Base-by-base conservation (phyloP, 2,113 vertebrate species). In the Azemiops feae region DNA sequence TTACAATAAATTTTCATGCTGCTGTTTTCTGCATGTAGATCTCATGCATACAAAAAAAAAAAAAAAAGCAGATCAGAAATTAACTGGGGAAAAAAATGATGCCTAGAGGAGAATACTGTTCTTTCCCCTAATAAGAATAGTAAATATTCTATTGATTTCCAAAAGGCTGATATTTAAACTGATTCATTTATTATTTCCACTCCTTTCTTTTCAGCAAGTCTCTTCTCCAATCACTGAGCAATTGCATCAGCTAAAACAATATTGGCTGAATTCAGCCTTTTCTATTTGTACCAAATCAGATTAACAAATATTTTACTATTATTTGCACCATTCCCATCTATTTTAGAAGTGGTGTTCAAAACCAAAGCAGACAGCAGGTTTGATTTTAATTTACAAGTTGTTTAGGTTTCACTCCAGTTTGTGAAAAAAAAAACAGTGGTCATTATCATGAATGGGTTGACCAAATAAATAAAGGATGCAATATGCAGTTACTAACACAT, bases 361-460 rank as follows among this genome's bases (percentile, higher is more conserved):
- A 89, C 58, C 92, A 18, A 16, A 54, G 58, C 90, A 93, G 92
- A 91, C 85, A 93, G 89, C 43, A 96, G 95, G 94, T 95, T 93
- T 92, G 86, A n/a, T 93, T 93, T 95, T 95, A 95, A 96, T 93
- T 93, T 91, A 96, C 50, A 95, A 96, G 74, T 89, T 91, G 93
- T 91, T 95, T 96, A 95, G 92, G 12, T 93, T 96, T 93, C 95
- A 94, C 95, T 95, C 93, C 88, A 18, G 64, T 94, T 94, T 91
- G 94, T 95, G 93, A 94, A 58, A 58, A 95, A 58, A 95, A 94
- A 96, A 95, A 88, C 92, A 69, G 10, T 92, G 87, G 95, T 95
- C 93, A 93, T 93, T 91, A 92, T 92, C 94, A 93, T 91, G 93
- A 96, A 96, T 94, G 85, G 7, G 93, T 94, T 97, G 96, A 96